Evolutionary conservation across 2,797 vertebrate species (phyloP), one percentile per base, ranked within the genome.

Genomic region (Botia almorhae): DNA sequence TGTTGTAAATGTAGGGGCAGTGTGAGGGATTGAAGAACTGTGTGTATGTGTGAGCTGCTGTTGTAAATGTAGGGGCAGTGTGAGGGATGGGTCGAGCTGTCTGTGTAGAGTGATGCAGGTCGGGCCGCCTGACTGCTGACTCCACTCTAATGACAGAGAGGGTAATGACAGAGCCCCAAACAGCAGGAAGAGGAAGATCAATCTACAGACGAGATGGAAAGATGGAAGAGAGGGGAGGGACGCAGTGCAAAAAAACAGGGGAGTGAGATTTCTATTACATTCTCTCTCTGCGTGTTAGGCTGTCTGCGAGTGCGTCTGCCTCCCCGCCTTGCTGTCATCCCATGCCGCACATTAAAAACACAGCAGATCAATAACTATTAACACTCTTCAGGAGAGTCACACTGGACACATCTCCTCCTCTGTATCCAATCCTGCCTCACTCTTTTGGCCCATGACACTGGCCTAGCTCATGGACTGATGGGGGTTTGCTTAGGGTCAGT

Each of bases 121-220:
- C 96, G 85, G 95, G 96, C 95, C 88, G 90, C 92, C 92, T 91
- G 94, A 93, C 94, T 92, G 96, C 96, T 98, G 97, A 95, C 97
- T 96, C 96, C 95, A 76, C 83, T 95, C 95, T 99, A 99, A 99
- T 99, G 97, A 99, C 96, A 99, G 97, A 97, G 96, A 96, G 96
- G 96, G 98, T 99, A 99, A 99, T 99, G 97, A 99, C 97, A 99
- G 96, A 95, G 95, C 96, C 96, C 95, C 95, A 97, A 98, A 96
- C 96, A 98, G 96, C 96, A 96, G 98, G 97, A 98, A 99, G 96
- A 98, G 96, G 96, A 98, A 98, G 98, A 99, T 99, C 97, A 98
- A 98, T 98, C 97, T 98, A 96, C 95, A 96, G 95, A 96, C 95
- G 95, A 95, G 94, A 96, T 92, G 92, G 94, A 94, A 95, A 94